Evolutionary conservation across 2,888 invertebrate genomes (phyloP), one percentile per base, ranked within the genome.

Genomic region (Melanostoma mellinum): DNA sequence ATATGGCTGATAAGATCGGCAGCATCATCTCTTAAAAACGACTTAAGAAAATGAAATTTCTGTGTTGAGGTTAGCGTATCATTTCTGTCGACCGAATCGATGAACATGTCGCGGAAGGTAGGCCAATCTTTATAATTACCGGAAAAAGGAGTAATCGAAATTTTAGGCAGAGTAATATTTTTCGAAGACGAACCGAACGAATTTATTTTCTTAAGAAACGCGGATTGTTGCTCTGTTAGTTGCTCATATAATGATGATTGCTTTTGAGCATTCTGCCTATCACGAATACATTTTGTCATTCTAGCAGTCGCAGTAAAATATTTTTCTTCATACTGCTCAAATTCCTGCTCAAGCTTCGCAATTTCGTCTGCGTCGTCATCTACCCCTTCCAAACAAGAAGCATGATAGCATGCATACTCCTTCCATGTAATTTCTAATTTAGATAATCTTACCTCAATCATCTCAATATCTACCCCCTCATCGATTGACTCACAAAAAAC

Each of bases 1-100:
- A 85, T 60, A 32, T 82, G 78, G 32, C 68, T 69, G 35, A 76
- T 68, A n/a, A 85, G 35, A 10, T 68, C 50, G 6, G 81, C 85
- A n/a, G 78, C 78, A 30, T 85, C 84, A 8, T 42, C 42, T 71
- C 77, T 46, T 32, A 42, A 58, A 58, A 58, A 58, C 3, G 42
- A 58, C 32, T 42, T 42, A 0, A 58, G 42, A 42, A 32, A 30
- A 32, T 58, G 42, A 42, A 67, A 67, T 6, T 67, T 55, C 9
- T 67, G 55, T 4, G 53, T 53, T 1, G 52, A 8, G 8, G 50
- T 55, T 20, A 58, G 2, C 6, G 10, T 44, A 1, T 30, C 42
- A 3, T 35, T 30, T 2, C 10, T 58, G 36, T 61, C 42, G 0
- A 44, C 53, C 32, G 44, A 50, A 30, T 44, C 53, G 30, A 30